Conservation (phyloP, 2,888 invertebrate species). For the Prosopocoilus inquinatus region DNA sequence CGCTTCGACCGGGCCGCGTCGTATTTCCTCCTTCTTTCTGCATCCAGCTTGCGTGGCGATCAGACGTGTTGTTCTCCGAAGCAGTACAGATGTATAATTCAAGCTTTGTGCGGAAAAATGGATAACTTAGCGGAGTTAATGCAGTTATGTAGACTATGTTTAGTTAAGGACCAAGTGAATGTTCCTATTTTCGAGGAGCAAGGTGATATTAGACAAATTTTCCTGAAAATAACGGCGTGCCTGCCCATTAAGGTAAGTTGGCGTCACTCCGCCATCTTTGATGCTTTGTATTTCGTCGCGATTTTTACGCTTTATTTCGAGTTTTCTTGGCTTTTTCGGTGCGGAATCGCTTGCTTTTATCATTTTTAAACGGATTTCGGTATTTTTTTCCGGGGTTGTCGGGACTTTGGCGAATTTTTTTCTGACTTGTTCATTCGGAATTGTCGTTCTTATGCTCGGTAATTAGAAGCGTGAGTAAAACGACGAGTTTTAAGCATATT, state of each 20-base stretch:
- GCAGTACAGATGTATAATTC: slow-evolving; percentile 7
- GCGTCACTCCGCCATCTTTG: slow-evolving; percentile 4
- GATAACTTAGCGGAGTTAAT: slow-evolving; percentile 45
- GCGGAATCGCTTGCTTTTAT: too few relatives aligned
- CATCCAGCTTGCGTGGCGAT: too few relatives aligned
- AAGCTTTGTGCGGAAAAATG: slow-evolving; percentile 37
- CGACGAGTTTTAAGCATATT: too few relatives aligned
- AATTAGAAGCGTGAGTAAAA: too few relatives aligned
- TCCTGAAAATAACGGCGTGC: slow-evolving; percentile 68
- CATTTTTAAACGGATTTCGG: too few relatives aligned
- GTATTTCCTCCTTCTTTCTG: too few relatives aligned
- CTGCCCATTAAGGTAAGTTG: slow-evolving; percentile 70
- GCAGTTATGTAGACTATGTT: slow-evolving; percentile 50
- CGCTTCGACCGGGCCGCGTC: too few relatives aligned
- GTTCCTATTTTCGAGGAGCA: slow-evolving; percentile 69
- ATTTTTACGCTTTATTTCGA: background rate
- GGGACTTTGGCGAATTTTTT: too few relatives aligned
- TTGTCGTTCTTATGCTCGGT: too few relatives aligned
- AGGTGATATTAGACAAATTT: slow-evolving; percentile 60
- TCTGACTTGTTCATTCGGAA: too few relatives aligned
- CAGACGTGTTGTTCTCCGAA: too few relatives aligned
- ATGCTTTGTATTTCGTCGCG: background rate
- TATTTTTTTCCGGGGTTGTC: too few relatives aligned
- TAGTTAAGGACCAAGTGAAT: slow-evolving; percentile 57
- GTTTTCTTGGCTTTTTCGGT: background rate